Base-by-base conservation (phyloP, 2,888 invertebrate species). In the Parascotia fuliginaria region DNA sequence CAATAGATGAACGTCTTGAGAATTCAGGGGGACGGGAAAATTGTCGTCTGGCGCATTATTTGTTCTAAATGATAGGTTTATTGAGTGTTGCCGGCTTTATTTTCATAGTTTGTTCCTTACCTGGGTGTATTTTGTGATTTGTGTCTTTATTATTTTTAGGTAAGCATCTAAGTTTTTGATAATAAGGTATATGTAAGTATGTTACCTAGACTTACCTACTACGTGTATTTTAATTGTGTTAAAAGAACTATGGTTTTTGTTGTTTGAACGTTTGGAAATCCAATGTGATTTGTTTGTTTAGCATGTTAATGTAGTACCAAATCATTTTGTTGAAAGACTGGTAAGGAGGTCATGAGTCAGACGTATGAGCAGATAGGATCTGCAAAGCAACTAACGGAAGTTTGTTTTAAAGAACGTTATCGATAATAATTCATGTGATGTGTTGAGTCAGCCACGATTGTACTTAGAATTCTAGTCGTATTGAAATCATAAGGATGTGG, bases 1-100 rank as follows among this genome's bases (percentile, higher is more conserved):
- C 81, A 81, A 81, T 85, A 84, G 82, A 79, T 85, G 79, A 80
- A 78, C 77, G 75, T 75, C 79, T 82, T 75, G 72, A 75, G 72
- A 76, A 78, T 73, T 72, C 67, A 68, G 61, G 62, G 67, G 60
- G 61, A 60, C 61, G 45, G 51, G 55, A 51, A 68, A 50, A 62
- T 59, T 43, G 54, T 42, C 36, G 41, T 46, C 48, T 50, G 19
- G 31, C 37, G 39, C 28, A 50, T 48, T 50, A 42, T 49, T 42
- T 36, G 50, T 40, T 29, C 40, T 15, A 27, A 28, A 33, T 48
- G 38, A 42, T 49, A 36, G 13, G 39, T 41, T 36, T 37, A 13
- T 40, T 24, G 34, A 15, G 31, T 38, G 45, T 45, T 41, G 28
- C 14, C 27, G 16, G 34, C 11, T 38, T 16, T 40, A 19, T 34